These are phyloP conservation scores for Pentalonia nigronervosa DNA, from an alignment of 1,140 invertebrate species.

Conservation along the genomic window DNA sequence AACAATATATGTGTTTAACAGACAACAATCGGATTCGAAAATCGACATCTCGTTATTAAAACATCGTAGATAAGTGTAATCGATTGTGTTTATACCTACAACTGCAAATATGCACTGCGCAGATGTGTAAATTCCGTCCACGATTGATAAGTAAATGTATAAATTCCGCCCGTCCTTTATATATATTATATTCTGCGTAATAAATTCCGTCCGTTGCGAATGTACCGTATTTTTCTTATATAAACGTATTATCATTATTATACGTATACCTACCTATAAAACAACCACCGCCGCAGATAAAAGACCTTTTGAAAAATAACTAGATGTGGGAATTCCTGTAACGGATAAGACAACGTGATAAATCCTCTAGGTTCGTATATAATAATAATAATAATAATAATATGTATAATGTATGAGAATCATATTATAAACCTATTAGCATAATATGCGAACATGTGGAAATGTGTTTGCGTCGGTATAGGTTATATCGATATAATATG, in stretches of 20 bases:
- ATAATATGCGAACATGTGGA: neutral
- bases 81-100: neutral
- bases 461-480: neutral
- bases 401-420: neutral
- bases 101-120: neutral
- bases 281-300: neutral
- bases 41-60: neutral
- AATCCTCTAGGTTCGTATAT: neutral
- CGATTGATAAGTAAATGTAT: conserved; percentile 1
- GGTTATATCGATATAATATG: neutral
- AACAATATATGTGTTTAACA: neutral
- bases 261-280: neutral
- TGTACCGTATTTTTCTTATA: neutral
- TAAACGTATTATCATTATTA: neutral
- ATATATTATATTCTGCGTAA: neutral
- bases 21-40: neutral
- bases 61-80: neutral
- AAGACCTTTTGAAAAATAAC: neutral
- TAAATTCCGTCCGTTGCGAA: neutral
- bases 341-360: neutral
- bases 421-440: neutral
- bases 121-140: neutral
- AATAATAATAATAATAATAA: neutral
- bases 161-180: neutral
- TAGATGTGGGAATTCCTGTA: neutral